A percentile compares a stretch with the other conserved stretches of the same genome.
Evolutionary conservation across 1,140 invertebrate genomes (phyloP).

Genomic region (roundworm (Caenorhabditis elegans)): WBcel235 BX284604.4:16765501-16766000

Average conservation of each 20-base stretch:
- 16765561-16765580: not conserved
- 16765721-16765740: not conserved
- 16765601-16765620: constrained; percentile 19
- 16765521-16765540: not conserved
- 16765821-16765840: too few relatives aligned
- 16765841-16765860: too few relatives aligned
- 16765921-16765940: too few relatives aligned
- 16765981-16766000: too few relatives aligned
- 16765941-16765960: too few relatives aligned
- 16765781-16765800: not conserved
- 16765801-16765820: not conserved
- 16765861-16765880: too few relatives aligned
- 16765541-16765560: not conserved
- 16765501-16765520: constrained; percentile 13
- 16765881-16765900: too few relatives aligned
- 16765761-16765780: not conserved
- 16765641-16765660: not conserved
- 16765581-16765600: not conserved
- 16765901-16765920: not conserved
- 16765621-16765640: constrained; percentile 8
- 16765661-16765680: not conserved
- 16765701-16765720: not conserved
- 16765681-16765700: constrained; percentile 20
- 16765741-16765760: not conserved
- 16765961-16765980: too few relatives aligned